phyloP scores from a whole-genome alignment of 2,888 invertebrate species.

The Xiphydria camelus region DNA sequence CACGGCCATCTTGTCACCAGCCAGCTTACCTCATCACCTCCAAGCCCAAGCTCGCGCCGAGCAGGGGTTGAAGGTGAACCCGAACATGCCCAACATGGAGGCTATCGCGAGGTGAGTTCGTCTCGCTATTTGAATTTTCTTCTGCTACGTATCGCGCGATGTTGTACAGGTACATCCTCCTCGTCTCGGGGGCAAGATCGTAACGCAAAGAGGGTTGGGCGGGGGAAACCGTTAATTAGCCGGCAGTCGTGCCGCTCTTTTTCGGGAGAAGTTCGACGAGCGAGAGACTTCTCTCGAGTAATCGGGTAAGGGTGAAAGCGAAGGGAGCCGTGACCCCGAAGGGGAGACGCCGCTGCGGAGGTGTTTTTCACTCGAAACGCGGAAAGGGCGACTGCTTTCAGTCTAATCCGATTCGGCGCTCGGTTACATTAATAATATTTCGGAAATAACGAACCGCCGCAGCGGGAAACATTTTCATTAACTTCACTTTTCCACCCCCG shows the following conservation, averaged over 20 bases:
- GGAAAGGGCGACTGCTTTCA: slow-evolving; percentile 4
- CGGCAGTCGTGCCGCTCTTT: too few species aligned
- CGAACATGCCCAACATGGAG: slow-evolving; percentile 82
- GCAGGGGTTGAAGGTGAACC: slow-evolving; percentile 81
- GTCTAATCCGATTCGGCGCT: slow-evolving; percentile 21
- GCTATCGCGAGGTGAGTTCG: slow-evolving; percentile 78
- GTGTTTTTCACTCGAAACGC: slow-evolving; percentile 14
- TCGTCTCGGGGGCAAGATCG: too few species aligned
- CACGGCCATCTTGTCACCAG: slow-evolving; percentile 85
- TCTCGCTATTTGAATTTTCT: too few species aligned
- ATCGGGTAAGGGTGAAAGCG: too few species aligned
- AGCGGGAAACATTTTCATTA: slow-evolving; percentile 51
- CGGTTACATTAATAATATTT: slow-evolving; percentile 25
- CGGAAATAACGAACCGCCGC: slow-evolving; percentile 40
- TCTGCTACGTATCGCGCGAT: too few species aligned
- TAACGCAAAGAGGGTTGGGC: too few species aligned
- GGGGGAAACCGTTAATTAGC: too few species aligned
- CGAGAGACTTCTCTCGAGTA: too few species aligned
- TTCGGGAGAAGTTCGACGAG: too few species aligned
- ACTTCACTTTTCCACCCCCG: slow-evolving; percentile 27
- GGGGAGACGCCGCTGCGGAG: slow-evolving; percentile 6
- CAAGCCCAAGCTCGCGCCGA: slow-evolving; percentile 76
- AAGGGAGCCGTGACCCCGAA: too few species aligned
- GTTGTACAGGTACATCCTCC: too few species aligned
- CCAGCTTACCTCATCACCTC: slow-evolving; percentile 75